Base-by-base conservation (phyloP, 2,888 invertebrate genomes). In the Torymus texanus region DNA sequence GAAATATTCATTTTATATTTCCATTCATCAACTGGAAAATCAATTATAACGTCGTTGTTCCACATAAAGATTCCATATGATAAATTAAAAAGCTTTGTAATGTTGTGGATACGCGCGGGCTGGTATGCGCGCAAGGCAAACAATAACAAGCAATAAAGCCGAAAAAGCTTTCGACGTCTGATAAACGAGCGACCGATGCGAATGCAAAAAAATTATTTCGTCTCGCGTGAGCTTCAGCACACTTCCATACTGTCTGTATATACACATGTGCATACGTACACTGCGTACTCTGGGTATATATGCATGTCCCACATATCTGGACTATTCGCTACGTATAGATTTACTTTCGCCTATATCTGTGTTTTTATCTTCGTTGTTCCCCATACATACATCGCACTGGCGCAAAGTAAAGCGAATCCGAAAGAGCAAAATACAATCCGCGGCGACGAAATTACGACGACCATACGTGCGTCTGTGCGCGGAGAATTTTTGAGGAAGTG, bases 81-180 rank as follows among this genome's bases (percentile, higher is more conserved):
- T 73, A 65, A 65, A 65, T 73, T 75, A 51, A 66, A 75, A 66
- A 58, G 51, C 59, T 75, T 56, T 62, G 62, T 24, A 55, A 73
- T 73, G 56, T 62, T 21, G 14, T 18, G 21, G 24, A n/a, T 41
- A 41, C 8, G 8, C 50, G n/a, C n/a, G 13, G 18, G 10, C 10
- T 8, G 8, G 41, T 8, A 8, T 8, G 5, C n/a, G 24, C 21
- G 13, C 61, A 55, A 16, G n/a, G 63, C 65, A 72, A 72, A 72
- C 62, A 73, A 78, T 72, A 67, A 78, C 67, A 71, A 65, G 66
- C 59, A 59, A 71, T 77, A 77, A 78, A 78, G 58, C 16, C 21
- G 21, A 72, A 78, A 70, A 78, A 72, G 66, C 66, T 66, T 78
- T 72, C 56, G 50, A 41, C 55, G 29, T 29, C 29, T 66, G 72